phyloP scores from a whole-genome alignment of 2,113 vertebrate genomes.

The Charadrius vociferus region DNA sequence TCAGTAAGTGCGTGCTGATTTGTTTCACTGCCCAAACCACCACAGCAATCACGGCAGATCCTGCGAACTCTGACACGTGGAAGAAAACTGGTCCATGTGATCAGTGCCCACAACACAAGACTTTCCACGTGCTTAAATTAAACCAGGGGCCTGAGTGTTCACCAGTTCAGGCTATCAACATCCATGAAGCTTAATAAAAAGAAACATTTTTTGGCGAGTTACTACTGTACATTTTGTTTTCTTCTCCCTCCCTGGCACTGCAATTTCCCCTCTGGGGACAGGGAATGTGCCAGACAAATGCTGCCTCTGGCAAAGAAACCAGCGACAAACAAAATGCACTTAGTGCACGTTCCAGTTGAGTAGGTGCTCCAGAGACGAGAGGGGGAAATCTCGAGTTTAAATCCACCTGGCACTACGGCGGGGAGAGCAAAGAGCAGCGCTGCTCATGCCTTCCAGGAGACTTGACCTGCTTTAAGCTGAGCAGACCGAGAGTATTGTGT shows the following conservation, averaged over 20 bases:
- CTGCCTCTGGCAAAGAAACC: slow-evolving; percentile 62
- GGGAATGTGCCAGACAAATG: slow-evolving; percentile 64
- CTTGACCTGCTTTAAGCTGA: not conserved
- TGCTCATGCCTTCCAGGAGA: not conserved
- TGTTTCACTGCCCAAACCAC: not conserved
- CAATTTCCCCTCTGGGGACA: slow-evolving; percentile 56
- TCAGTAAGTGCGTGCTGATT: not conserved
- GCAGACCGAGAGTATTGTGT: not conserved
- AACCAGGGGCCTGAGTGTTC: not conserved
- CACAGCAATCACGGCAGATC: not conserved
- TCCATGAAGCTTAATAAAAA: slow-evolving; percentile 60
- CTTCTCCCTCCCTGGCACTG: slow-evolving; percentile 62
- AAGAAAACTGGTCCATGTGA: not conserved
- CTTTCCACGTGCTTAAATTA: not conserved
- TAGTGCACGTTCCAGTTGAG: slow-evolving; percentile 47
- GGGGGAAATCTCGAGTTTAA: not conserved
- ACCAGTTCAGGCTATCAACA: slow-evolving; percentile 33
- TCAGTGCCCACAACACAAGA: not conserved
- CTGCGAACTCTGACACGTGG: not conserved
- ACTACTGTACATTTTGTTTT: slow-evolving; percentile 52
- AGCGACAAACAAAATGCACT: slow-evolving; percentile 49
- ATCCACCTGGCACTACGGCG: not conserved
- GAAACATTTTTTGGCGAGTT: slow-evolving; percentile 47
- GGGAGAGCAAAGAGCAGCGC: not conserved
- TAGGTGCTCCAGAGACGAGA: slow-evolving; percentile 18